A percentile compares a stretch with the other conserved stretches of the same genome.
Evolutionary conservation across 2,113 vertebrate species (phyloP).

Genomic region (Cavia aperea): DNA sequence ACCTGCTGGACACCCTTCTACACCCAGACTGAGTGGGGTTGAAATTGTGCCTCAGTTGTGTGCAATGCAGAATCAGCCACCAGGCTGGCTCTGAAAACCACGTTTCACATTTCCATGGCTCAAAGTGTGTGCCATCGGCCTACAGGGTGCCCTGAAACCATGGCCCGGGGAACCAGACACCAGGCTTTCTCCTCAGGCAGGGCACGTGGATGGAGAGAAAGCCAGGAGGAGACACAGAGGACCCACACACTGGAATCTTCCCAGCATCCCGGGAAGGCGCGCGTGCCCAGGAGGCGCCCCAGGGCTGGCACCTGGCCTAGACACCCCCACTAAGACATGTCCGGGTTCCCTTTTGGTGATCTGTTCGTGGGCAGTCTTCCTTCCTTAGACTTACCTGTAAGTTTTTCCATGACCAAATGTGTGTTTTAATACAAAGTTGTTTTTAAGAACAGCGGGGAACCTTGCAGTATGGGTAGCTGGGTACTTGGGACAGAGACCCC

Average conservation of each 20-base stretch:
- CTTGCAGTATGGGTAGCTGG: neutral
- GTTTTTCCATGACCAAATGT: neutral
- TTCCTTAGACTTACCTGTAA: neutral
- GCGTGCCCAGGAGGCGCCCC: neutral
- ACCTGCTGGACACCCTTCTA: too few species aligned
- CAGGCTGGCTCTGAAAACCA: neutral
- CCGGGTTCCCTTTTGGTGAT: neutral
- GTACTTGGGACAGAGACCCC: neutral
- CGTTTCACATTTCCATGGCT: neutral
- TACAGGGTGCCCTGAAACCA: neutral
- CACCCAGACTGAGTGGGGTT: neutral
- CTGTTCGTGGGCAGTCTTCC: neutral
- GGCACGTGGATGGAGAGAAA: neutral
- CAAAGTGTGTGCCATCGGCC: neutral
- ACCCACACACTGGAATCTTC: neutral
- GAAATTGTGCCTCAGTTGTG: neutral
- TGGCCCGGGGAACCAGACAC: neutral
- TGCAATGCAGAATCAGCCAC: neutral
- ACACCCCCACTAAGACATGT: neutral
- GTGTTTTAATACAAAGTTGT: neutral
- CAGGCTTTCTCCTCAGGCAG: neutral
- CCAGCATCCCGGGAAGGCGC: neutral
- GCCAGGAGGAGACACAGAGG: neutral
- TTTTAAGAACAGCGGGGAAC: neutral
- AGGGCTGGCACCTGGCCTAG: neutral